phyloP scores from a whole-genome alignment of 2,113 vertebrate genomes.

The Rynchops niger region DNA sequence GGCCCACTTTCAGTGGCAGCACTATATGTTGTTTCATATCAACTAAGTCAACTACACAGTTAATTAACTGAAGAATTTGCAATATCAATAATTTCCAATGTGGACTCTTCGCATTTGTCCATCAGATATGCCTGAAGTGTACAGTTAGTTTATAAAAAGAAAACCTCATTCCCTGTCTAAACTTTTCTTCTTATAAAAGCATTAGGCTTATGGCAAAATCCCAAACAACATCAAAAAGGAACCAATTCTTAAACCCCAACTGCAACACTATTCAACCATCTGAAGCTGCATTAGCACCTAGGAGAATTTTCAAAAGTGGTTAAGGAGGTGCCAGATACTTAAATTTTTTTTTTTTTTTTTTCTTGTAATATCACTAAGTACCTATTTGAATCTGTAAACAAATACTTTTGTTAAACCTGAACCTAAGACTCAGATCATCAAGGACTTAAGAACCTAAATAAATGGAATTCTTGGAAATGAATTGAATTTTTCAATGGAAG shows the following conservation, averaged over 20 bases:
- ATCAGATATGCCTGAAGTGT: not conserved
- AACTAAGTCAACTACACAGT: not conserved
- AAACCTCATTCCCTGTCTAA: not conserved
- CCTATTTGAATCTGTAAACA: not conserved
- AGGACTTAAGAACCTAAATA: not conserved
- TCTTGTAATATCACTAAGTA: not conserved
- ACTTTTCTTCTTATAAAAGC: not conserved
- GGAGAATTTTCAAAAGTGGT: not conserved
- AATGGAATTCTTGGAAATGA: not conserved
- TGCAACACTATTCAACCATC: not conserved
- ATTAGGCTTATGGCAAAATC: not conserved
- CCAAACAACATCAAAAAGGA: not conserved
- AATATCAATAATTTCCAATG: not conserved
- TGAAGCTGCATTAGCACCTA: not conserved
- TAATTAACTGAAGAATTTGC: not conserved
- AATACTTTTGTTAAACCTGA: not conserved
- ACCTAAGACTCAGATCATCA: not conserved
- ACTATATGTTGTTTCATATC: not conserved
- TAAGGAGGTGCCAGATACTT: not conserved
- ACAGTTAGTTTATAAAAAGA: not conserved
- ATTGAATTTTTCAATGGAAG: not conserved
- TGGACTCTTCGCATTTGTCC: not conserved
- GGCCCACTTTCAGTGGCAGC: not conserved
- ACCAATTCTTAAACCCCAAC: not conserved
- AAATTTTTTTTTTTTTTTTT: not conserved